Evolutionary conservation across 2,888 invertebrate genomes (phyloP), one percentile per base, ranked within the genome.

Genomic region (Oasisia sp.): DNA sequence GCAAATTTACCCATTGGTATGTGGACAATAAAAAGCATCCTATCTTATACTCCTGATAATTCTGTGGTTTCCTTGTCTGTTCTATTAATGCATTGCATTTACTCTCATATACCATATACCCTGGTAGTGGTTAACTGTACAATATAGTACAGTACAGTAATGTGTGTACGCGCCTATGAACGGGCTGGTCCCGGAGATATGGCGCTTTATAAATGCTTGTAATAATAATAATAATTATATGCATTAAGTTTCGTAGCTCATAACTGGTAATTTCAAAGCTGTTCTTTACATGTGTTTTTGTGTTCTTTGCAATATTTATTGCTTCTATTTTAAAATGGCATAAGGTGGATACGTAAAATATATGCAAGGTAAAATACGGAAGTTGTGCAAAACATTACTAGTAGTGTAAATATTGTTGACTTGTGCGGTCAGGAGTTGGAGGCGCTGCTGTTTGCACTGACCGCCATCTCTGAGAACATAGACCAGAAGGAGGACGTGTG

Each of bases 391-490:
- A 19, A 74, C 7, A 14, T 19, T 74, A 27, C 74, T n/a, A 74
- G 74, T 0, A 19, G 27, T 27, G 27, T 19, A 74, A 74, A 27
- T 3, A 27, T 27, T 74, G n/a, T 74, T 74, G 11, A 94, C 19
- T 27, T 74, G 74, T 74, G n/a, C 27, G 27, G 27, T 4, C 97
- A 97, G 94, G 96, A 97, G 89, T 96, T 97, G 50, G 98, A 98
- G 95, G 97, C 97, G 0, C 97, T 97, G 94, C 97, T 98, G 94
- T 97, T 97, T 96, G 97, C 97, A 19, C 97, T 97, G 95, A 97
- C 97, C 32, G 96, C 96, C 19, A 95, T 97, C 50, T 96, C 96
- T 4, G 96, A 96, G 95, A 97, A 97, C 95, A 97, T 97, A 38
- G 97, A 97, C 93, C 95, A 97, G 92, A 97, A 97, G 92, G 97